Percentiles rank a stretch among this genome's conserved stretches.
Conservation (phyloP, 2,888 invertebrate species). For the Megamerina dolium region DNA sequence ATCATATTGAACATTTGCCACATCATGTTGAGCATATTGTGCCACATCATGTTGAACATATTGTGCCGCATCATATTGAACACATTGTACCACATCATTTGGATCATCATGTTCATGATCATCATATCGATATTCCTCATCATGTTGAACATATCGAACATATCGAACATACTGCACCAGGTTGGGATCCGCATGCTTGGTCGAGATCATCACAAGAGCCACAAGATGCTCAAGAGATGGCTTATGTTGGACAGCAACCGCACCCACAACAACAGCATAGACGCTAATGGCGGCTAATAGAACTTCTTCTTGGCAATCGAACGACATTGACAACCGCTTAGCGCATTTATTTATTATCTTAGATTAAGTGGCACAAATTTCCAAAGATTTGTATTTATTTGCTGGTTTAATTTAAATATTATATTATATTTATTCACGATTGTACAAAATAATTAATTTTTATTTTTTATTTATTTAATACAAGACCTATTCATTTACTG, state of each 20-base stretch:
- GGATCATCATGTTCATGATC: slow-evolving; percentile 52
- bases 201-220: slow-evolving; percentile 54
- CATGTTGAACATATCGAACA: slow-evolving; percentile 54
- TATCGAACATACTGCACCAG: slow-evolving; percentile 45
- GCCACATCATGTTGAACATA: slow-evolving; percentile 42
- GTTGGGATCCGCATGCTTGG: slow-evolving; percentile 56
- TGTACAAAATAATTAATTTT: slow-evolving; percentile 16
- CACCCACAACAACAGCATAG: too few relatives aligned
- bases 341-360: slow-evolving; percentile 20
- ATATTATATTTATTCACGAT: slow-evolving; percentile 4
- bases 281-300: slow-evolving; percentile 31
- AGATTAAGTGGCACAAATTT: slow-evolving; percentile 23
- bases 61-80: slow-evolving; percentile 48
- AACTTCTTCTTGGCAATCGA: neutral
- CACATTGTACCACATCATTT: slow-evolving; percentile 53
- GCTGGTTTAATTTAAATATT: slow-evolving; percentile 22
- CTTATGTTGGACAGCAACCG: slow-evolving; percentile 46
- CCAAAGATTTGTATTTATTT: slow-evolving; percentile 29
- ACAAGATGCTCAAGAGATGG: slow-evolving; percentile 45
- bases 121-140: slow-evolving; percentile 51
- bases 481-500: too few relatives aligned
- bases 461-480: slow-evolving; percentile 25
- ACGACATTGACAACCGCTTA: slow-evolving; percentile 18
- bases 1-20: slow-evolving; percentile 35
- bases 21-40: slow-evolving; percentile 44